Conservation (phyloP, 2,888 invertebrate genomes). For the Cantharis lateralis region DNA sequence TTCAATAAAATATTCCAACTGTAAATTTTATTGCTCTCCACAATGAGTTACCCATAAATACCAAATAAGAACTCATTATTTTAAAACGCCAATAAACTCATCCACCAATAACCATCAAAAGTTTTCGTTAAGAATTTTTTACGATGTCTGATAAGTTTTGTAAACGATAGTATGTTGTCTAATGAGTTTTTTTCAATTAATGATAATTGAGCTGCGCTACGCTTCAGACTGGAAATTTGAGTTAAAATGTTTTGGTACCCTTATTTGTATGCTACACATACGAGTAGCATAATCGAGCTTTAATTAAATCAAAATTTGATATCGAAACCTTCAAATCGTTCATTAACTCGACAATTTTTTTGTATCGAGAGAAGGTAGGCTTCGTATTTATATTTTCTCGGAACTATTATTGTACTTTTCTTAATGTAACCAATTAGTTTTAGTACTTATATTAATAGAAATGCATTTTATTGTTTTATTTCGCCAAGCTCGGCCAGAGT, state of each 20-base stretch:
- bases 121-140: slow-evolving; percentile 15
- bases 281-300: background rate
- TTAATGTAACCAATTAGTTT: slow-evolving; percentile 17
- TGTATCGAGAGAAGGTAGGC: background rate
- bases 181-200: slow-evolving; percentile 18
- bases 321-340: slow-evolving; percentile 3
- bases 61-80: slow-evolving; percentile 8
- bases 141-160: slow-evolving; percentile 15
- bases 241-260: slow-evolving; percentile 5
- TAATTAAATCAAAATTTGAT: slow-evolving; percentile 13
- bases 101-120: slow-evolving; percentile 12
- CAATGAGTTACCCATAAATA: background rate
- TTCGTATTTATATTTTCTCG: slow-evolving; percentile 15
- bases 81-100: slow-evolving; percentile 12
- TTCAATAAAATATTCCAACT: background rate
- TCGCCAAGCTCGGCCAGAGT: background rate
- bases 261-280: slow-evolving; percentile 8
- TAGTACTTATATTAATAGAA: slow-evolving; percentile 26
- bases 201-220: slow-evolving; percentile 10
- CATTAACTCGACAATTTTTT: slow-evolving; percentile 1
- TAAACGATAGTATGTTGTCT: slow-evolving; percentile 8
- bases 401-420: slow-evolving; percentile 18
- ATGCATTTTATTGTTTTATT: slow-evolving; percentile 12
- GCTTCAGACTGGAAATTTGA: background rate
- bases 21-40: background rate